phyloP scores from a whole-genome alignment of 2,113 vertebrate genomes.

The Pholis gunnellus region DNA sequence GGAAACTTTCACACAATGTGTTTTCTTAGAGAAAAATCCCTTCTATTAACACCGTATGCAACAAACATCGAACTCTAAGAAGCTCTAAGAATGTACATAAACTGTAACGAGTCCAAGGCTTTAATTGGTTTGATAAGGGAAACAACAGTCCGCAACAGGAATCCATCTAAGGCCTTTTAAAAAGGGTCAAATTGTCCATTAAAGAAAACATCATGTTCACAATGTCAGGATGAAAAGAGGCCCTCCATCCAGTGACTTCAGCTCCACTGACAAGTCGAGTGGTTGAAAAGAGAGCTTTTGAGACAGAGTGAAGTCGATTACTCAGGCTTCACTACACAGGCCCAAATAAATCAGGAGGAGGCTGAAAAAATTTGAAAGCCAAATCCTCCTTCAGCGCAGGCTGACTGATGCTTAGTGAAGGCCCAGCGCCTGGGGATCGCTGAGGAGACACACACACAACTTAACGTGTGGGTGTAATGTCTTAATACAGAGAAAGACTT shows the following conservation, averaged over 20 bases:
- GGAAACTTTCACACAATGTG: background rate
- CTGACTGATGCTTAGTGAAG: slow-evolving; percentile 59
- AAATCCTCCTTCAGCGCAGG: slow-evolving; percentile 37
- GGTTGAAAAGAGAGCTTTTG: slow-evolving; percentile 33
- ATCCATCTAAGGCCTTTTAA: slow-evolving; percentile 1
- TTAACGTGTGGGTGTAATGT: slow-evolving; percentile 44
- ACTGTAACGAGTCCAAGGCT: background rate
- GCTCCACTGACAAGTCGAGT: slow-evolving; percentile 50
- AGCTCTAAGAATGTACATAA: background rate
- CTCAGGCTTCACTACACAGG: slow-evolving; percentile 51
- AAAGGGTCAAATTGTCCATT: slow-evolving; percentile 24
- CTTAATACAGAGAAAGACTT: slow-evolving; percentile 45
- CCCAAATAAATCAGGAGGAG: slow-evolving; percentile 49
- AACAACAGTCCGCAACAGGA: background rate
- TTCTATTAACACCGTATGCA: background rate
- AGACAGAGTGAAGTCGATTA: slow-evolving; percentile 51
- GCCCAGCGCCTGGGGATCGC: slow-evolving; percentile 24
- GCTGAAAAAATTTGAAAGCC: slow-evolving; percentile 53
- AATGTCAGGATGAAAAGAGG: slow-evolving; percentile 23
- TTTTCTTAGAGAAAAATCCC: background rate
- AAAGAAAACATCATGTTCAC: slow-evolving; percentile 6
- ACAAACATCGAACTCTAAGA: background rate
- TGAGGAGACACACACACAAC: slow-evolving; percentile 31
- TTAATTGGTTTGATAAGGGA: background rate
- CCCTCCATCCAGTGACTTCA: slow-evolving; percentile 30